Evolutionary conservation across 2,888 invertebrate species (phyloP).

Genomic region (Penaeus monodon): DNA sequence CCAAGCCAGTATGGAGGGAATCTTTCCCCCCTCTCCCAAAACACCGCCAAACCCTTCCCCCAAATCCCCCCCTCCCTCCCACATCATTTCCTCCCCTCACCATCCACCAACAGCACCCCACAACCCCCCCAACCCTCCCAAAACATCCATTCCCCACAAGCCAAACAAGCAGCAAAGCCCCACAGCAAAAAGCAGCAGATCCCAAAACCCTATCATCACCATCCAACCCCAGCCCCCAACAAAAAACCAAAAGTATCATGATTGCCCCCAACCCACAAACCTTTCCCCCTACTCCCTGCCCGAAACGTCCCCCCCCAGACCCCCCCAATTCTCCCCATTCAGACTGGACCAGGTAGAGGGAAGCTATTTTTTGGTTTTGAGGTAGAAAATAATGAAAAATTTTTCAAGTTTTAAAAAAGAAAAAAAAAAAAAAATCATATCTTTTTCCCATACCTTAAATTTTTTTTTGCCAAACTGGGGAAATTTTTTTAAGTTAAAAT

Average conservation of each 20-base stretch:
- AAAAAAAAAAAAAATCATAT: not conserved
- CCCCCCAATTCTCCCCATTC: constrained; percentile 61
- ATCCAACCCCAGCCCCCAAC: constrained; percentile 27
- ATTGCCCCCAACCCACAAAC: constrained; percentile 64
- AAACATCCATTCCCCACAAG: constrained; percentile 34
- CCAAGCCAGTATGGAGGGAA: too few species aligned
- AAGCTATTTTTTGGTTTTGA: not conserved
- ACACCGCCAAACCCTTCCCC: too few species aligned
- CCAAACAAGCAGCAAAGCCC: constrained; percentile 32
- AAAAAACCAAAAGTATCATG: constrained; percentile 61
- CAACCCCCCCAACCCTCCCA: constrained; percentile 21
- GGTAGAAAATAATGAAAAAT: not conserved
- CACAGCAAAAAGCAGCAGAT: constrained; percentile 11
- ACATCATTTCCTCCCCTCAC: too few species aligned
- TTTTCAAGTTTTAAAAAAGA: not conserved
- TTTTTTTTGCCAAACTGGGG: too few species aligned
- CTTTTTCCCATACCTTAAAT: too few species aligned
- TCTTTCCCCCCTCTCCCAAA: too few species aligned
- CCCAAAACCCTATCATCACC: constrained; percentile 46
- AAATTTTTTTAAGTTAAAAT: too few species aligned
- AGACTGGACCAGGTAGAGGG: constrained; percentile 60
- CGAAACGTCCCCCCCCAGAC: constrained; percentile 57
- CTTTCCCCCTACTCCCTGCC: constrained; percentile 62
- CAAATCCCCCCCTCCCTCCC: too few species aligned
- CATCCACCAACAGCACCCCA: constrained; percentile 45